phyloP scores from a whole-genome alignment of 2,113 vertebrate species.

The Varanus salvator region DNA sequence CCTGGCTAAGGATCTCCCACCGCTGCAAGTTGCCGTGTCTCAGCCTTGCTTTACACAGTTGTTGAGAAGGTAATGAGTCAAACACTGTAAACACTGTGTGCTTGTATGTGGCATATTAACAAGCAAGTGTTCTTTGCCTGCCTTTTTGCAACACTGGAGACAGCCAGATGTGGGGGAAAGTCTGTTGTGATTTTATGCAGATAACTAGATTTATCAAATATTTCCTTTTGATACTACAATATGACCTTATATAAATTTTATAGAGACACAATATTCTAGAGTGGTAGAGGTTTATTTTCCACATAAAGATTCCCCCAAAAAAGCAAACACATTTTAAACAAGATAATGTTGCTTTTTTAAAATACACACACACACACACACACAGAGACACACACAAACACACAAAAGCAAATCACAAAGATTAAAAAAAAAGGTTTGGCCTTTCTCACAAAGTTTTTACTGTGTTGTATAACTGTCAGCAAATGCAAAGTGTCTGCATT shows the following conservation, averaged over 20 bases:
- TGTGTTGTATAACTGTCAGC: constrained; percentile 80
- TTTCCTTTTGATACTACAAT: constrained; percentile 80
- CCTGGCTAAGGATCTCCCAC: neutral
- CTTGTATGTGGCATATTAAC: neutral
- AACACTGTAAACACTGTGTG: neutral
- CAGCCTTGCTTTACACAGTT: constrained; percentile 14
- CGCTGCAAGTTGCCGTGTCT: constrained; percentile 5
- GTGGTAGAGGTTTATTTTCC: constrained; percentile 84
- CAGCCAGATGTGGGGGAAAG: constrained; percentile 71
- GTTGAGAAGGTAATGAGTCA: constrained; percentile 3
- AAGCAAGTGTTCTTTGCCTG: constrained; percentile 63
- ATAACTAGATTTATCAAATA: constrained; percentile 68
- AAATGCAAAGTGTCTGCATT: constrained; percentile 76
- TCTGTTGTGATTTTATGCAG: constrained; percentile 80
- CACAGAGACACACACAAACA: constrained; percentile 21
- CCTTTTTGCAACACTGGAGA: constrained; percentile 57
- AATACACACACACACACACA: constrained; percentile 45
- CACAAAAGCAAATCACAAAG: neutral
- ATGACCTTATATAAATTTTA: constrained; percentile 78
- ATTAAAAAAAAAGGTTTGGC: constrained; percentile 80
- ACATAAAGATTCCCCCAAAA: constrained; percentile 71
- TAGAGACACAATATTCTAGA: constrained; percentile 82
- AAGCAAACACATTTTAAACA: constrained; percentile 73
- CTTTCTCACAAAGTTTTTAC: constrained; percentile 80
- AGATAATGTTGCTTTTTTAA: constrained; percentile 78